Conservation (phyloP, 2,888 invertebrate genomes). For the Philhelius pedissequus region DNA sequence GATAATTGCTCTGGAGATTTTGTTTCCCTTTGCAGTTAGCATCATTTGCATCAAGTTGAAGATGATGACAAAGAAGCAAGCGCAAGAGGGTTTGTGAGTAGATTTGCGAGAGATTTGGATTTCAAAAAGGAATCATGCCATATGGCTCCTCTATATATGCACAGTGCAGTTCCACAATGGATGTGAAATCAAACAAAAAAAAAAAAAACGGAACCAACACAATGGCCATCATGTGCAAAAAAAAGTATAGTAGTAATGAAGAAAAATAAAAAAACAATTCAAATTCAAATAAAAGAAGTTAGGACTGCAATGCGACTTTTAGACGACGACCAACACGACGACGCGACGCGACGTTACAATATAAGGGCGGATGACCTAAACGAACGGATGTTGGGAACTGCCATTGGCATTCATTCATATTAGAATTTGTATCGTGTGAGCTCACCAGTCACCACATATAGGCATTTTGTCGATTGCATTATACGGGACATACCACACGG, state of each 20-base stretch:
- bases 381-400: constrained; percentile 47
- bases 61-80: not conserved
- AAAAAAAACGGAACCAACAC: constrained; percentile 39
- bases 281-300: constrained; percentile 43
- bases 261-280: constrained; percentile 5
- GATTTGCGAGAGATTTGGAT: constrained; percentile 47
- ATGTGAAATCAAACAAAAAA: constrained; percentile 13
- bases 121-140: constrained; percentile 64
- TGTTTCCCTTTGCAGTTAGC: not conserved
- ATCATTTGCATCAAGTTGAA: constrained; percentile 1
- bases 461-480: constrained; percentile 64
- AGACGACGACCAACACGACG: constrained; percentile 1
- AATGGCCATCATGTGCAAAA: constrained; percentile 48
- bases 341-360: not conserved
- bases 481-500: constrained; percentile 15
- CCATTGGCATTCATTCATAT: constrained; percentile 16
- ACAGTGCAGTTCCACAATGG: constrained; percentile 30
- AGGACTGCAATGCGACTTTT: constrained; percentile 61
- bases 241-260: constrained; percentile 26
- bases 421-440: constrained; percentile 30
- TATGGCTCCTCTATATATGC: constrained; percentile 38
- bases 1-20: constrained; percentile 57
- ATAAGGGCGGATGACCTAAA: constrained; percentile 65
- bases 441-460: constrained; percentile 24
- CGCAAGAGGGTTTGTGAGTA: not conserved